phyloP scores from a whole-genome alignment of 64 coral and sea anemone genomes.

The Cladopsammia gracilis region DNA sequence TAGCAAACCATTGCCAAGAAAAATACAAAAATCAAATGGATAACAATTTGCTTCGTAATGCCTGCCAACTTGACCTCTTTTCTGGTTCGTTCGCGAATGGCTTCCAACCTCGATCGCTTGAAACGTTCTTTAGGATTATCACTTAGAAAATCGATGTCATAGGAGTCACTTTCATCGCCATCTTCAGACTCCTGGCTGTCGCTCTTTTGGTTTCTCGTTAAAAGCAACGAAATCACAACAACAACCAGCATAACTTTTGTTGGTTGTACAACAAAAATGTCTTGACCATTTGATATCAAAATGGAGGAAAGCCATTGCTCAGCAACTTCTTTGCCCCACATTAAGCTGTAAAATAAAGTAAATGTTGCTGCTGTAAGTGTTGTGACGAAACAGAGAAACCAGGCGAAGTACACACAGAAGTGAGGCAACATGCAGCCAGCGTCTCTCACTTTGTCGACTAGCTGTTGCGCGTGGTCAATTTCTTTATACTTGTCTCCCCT shows the following conservation, averaged over 20 bases:
- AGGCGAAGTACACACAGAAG: slow-evolving; percentile 66
- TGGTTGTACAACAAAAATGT: slow-evolving; percentile 88
- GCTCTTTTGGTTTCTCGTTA: slow-evolving; percentile 18
- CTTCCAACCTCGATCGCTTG: slow-evolving; percentile 41
- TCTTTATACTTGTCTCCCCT: background rate
- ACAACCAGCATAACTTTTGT: slow-evolving; percentile 74
- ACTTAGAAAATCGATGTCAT: slow-evolving; percentile 6
- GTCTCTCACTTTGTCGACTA: slow-evolving; percentile 1
- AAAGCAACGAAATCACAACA: slow-evolving; percentile 60
- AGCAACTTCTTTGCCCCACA: slow-evolving; percentile 82
- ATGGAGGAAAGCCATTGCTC: slow-evolving; percentile 94
- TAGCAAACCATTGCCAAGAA: slow-evolving; percentile 87
- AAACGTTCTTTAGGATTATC: background rate
- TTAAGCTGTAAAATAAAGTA: slow-evolving; percentile 84
- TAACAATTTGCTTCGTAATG: slow-evolving; percentile 58
- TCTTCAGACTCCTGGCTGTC: background rate
- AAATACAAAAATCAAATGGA: slow-evolving; percentile 71
- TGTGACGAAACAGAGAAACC: slow-evolving; percentile 81
- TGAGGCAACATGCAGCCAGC: slow-evolving; percentile 53
- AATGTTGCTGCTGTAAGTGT: slow-evolving; percentile 63
- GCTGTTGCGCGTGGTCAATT: background rate
- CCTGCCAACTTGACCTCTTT: slow-evolving; percentile 76
- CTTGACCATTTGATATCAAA: slow-evolving; percentile 80
- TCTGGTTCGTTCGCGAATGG: slow-evolving; percentile 53
- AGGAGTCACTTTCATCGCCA: background rate